phyloP scores from a whole-genome alignment of 2,888 invertebrate genomes.

The Allolobophora icterica region DNA sequence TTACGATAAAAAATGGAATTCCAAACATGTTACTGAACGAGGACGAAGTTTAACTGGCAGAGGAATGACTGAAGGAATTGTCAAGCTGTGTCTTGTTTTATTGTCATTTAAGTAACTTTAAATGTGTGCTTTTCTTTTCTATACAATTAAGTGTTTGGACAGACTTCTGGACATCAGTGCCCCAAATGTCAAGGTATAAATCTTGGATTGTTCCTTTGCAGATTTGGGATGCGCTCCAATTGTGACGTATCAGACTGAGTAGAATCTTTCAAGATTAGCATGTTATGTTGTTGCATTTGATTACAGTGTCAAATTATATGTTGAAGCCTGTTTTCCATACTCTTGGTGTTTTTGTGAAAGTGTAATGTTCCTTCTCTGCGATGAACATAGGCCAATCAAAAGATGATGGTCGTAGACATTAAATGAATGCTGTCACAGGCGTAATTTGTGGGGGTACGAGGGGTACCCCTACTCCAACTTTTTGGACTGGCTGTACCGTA shows the following conservation, averaged over 20 bases:
- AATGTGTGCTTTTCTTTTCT: not conserved
- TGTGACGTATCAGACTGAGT: not conserved
- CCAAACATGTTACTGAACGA: conserved; percentile 98
- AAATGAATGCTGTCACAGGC: no score
- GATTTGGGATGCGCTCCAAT: not conserved
- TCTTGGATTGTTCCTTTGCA: not conserved
- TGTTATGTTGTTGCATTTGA: not conserved
- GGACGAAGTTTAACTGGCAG: conserved; percentile 77
- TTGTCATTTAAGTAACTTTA: not conserved
- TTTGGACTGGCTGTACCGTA: no score
- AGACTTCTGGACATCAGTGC: not conserved
- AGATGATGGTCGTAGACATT: no score
- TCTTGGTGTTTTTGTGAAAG: not conserved
- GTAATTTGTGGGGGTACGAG: no score
- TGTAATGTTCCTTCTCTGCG: not conserved
- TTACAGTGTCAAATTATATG: not conserved
- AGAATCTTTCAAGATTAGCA: not conserved
- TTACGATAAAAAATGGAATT: conserved; percentile 93
- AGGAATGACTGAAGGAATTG: not conserved
- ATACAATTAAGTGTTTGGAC: not conserved
- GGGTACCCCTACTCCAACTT: no score
- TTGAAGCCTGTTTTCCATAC: not conserved
- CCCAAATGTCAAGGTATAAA: not conserved
- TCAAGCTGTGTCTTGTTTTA: not conserved
- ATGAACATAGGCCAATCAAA: not conserved